phyloP scores from a whole-genome alignment of 2,797 vertebrate species.

The Gadopsis marmoratus region DNA sequence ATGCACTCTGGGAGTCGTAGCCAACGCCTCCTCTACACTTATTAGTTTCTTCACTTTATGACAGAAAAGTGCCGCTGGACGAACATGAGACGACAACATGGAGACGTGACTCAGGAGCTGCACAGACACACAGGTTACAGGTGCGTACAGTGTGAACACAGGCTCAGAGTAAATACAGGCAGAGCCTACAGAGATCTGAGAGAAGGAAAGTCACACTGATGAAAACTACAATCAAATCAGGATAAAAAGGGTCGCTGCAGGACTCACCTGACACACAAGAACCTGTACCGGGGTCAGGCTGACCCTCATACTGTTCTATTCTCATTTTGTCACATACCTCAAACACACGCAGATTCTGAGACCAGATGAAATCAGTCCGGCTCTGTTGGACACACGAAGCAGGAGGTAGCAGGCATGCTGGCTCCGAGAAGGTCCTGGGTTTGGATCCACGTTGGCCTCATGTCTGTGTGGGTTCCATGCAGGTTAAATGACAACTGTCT shows the following conservation, averaged over 20 bases:
- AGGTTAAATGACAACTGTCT: no score
- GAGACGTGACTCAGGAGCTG: no score
- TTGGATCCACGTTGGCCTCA: no score
- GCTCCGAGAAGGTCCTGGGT: no score
- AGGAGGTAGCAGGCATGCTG: no score
- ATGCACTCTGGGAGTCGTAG: neutral
- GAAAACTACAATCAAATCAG: neutral
- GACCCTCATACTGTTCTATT: neutral
- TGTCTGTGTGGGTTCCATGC: no score
- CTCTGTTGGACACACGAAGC: no score
- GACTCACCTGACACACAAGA: neutral
- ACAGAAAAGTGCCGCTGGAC: neutral
- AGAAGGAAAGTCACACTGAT: constrained; percentile 7
- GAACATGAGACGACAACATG: neutral
- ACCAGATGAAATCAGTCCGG: no score
- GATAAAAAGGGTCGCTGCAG: neutral
- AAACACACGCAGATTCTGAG: no score
- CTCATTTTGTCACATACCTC: neutral
- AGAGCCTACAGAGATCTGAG: neutral
- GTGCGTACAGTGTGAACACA: neutral
- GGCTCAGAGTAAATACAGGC: neutral
- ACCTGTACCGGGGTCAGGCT: neutral
- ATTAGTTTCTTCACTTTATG: neutral
- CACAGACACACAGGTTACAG: neutral
- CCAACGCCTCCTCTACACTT: neutral